These are phyloP conservation scores for Gerris lacustris DNA, from an alignment of 2,888 invertebrate species.

Conservation along the genomic window DNA sequence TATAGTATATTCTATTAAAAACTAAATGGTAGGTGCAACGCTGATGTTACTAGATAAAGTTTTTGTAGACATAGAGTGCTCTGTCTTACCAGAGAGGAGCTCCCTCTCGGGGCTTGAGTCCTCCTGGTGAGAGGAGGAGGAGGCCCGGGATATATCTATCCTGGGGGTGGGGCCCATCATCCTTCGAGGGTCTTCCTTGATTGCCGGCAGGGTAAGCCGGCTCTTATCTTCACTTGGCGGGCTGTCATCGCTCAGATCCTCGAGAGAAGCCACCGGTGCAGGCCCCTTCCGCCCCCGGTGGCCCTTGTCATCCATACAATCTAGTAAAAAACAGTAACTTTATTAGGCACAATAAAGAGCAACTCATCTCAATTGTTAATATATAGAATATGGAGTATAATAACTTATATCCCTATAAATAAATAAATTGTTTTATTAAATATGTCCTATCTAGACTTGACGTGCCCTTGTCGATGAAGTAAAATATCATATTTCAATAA, in stretches of 20 bases:
- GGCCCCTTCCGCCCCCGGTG: slow-evolving; percentile 51
- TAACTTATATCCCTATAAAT: not conserved
- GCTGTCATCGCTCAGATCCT: slow-evolving; percentile 66
- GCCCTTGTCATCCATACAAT: slow-evolving; percentile 10
- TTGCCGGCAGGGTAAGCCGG: slow-evolving; percentile 37
- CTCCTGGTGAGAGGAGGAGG: slow-evolving; percentile 68
- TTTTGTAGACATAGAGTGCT: no score
- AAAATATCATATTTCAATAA: no score
- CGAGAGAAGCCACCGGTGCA: slow-evolving; percentile 88
- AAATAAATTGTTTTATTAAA: not conserved
- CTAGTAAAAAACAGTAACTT: not conserved
- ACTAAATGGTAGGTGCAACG: no score
- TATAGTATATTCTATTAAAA: no score
- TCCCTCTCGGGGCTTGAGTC: slow-evolving; percentile 72
- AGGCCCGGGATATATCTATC: slow-evolving; percentile 79
- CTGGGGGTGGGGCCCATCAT: slow-evolving; percentile 65
- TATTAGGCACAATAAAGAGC: no score
- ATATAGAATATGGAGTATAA: no score
- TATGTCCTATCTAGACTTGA: not conserved
- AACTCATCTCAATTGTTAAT: no score
- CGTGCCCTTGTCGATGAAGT: no score
- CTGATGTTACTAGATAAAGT: no score
- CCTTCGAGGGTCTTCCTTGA: slow-evolving; percentile 39
- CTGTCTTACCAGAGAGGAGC: slow-evolving; percentile 48
- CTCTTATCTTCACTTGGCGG: slow-evolving; percentile 35